phyloP scores from a whole-genome alignment of 2,113 vertebrate species.

The Thamnophis sirtalis region DNA sequence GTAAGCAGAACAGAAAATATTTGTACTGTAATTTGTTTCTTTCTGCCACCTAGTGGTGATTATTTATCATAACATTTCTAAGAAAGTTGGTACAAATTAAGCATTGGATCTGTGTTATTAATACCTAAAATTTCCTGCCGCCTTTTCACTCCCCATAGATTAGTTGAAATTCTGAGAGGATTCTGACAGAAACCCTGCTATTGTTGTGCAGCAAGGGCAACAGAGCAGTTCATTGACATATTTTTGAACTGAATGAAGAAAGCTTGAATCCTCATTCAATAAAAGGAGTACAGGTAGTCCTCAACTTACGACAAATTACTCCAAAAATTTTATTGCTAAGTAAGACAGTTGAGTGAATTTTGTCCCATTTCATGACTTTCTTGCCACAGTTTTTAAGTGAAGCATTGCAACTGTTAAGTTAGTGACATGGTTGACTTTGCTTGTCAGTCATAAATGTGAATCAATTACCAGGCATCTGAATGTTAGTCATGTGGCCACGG shows the following conservation, averaged over 20 bases:
- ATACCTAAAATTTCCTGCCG: background rate
- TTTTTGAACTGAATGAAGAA: constrained; percentile 6
- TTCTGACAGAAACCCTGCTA: background rate
- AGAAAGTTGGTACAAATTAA: background rate
- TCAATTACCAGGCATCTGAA: background rate
- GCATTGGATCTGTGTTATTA: background rate
- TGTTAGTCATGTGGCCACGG: background rate
- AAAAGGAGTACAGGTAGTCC: background rate
- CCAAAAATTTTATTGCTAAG: background rate
- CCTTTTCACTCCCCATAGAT: no score
- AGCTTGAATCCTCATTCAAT: background rate
- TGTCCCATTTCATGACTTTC: background rate
- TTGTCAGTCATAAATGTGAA: background rate
- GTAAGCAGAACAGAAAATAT: background rate
- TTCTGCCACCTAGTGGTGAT: constrained; percentile 70
- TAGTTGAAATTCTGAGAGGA: background rate
- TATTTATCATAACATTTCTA: constrained; percentile 4
- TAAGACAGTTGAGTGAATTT: background rate
- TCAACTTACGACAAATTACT: background rate
- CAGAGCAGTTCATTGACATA: background rate
- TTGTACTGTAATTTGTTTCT: constrained; percentile 60
- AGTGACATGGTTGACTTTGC: background rate
- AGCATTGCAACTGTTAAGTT: background rate
- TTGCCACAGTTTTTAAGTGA: background rate
- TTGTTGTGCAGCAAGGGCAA: background rate